These are phyloP conservation scores for Pterocles burchelli DNA, from an alignment of 2,113 vertebrate genomes.

Conservation along the genomic window DNA sequence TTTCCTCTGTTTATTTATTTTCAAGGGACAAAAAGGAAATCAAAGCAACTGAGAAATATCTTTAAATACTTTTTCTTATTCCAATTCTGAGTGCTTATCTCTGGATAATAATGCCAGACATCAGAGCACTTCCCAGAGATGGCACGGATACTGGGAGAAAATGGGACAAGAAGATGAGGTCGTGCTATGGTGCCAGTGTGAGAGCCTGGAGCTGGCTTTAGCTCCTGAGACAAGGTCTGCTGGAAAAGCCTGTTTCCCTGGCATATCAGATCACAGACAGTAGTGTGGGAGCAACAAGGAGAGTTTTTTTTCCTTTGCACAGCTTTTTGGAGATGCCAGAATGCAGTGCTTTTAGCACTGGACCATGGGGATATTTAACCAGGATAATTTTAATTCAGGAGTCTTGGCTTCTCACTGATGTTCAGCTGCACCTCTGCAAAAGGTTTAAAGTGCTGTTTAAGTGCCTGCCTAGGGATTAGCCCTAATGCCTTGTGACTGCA, in stretches of 20 bases:
- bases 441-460: not conserved
- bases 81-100: not conserved
- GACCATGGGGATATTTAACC: not conserved
- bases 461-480: not conserved
- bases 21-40: not conserved
- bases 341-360: not conserved
- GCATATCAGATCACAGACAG: not conserved
- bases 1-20: not conserved
- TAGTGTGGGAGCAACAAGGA: not conserved
- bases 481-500: not conserved
- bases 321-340: not conserved
- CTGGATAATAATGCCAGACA: not conserved
- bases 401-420: not conserved
- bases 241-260: not conserved
- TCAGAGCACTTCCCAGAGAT: not conserved
- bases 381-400: not conserved
- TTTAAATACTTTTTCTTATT: not conserved
- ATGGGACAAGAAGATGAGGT: not conserved
- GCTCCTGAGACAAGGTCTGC: not conserved
- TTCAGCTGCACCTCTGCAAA: not conserved
- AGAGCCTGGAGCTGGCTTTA: not conserved
- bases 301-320: not conserved
- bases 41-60: not conserved
- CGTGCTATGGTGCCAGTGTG: not conserved
- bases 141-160: not conserved